A percentile compares a stretch with the other conserved stretches of the same genome.
Evolutionary conservation across 2,113 vertebrate genomes (phyloP).

Genomic region (Myrmecobius fasciatus): DNA sequence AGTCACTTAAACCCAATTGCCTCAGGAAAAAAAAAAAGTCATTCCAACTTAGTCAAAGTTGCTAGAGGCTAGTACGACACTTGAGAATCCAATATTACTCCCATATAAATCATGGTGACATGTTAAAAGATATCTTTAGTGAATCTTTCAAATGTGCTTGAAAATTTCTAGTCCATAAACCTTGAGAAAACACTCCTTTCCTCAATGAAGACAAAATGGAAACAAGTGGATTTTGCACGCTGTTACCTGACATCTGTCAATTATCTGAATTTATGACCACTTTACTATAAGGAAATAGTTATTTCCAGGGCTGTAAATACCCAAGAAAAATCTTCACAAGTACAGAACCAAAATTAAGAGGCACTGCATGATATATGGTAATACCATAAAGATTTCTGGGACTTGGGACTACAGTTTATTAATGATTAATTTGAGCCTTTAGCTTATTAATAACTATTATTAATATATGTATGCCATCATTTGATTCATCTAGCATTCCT

Average conservation of each 20-base stretch:
- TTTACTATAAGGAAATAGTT: background rate
- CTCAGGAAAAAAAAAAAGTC: too few species aligned
- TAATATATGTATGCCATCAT: background rate
- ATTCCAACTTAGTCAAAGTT: background rate
- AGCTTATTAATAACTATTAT: constrained; percentile 16
- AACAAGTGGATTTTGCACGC: background rate
- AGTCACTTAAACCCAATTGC: too few species aligned
- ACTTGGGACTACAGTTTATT: constrained; percentile 16
- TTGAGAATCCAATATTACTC: background rate
- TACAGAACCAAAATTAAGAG: background rate
- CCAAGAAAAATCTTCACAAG: background rate
- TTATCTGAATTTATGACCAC: background rate
- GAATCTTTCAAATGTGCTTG: background rate
- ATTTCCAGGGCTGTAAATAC: background rate
- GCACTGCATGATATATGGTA: background rate
- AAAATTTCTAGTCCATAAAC: background rate
- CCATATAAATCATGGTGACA: background rate
- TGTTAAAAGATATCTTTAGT: background rate
- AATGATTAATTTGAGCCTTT: constrained; percentile 43
- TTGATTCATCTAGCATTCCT: background rate
- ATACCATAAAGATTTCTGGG: constrained; percentile 28
- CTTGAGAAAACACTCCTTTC: background rate
- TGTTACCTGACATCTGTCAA: background rate
- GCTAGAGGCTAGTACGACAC: background rate
- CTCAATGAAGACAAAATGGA: background rate